Percentiles rank a stretch among this genome's conserved stretches.
phyloP scores from a whole-genome alignment of 1,140 invertebrate genomes.

The Caerostris extrusa region DNA sequence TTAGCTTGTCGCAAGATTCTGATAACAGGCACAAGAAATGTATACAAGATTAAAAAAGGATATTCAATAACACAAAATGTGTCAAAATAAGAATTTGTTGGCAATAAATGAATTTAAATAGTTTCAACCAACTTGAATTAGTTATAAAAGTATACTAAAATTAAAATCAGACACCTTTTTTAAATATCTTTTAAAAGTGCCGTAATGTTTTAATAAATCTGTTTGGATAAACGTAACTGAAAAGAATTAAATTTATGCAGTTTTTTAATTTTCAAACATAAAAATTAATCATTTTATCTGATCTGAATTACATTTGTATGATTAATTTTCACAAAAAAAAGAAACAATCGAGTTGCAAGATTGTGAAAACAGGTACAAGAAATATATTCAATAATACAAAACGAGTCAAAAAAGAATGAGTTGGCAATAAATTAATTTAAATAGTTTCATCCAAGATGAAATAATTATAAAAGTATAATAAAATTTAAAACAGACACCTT shows the following conservation, averaged over 20 bases:
- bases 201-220: too few species aligned
- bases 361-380: background rate
- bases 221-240: too few species aligned
- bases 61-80: background rate
- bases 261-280: too few species aligned
- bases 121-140: background rate
- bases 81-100: background rate
- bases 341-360: background rate
- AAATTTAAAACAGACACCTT: too few species aligned
- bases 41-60: too few species aligned
- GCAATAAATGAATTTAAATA: background rate
- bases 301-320: too few species aligned
- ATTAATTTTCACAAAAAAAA: slow-evolving; percentile 23
- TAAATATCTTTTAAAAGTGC: too few species aligned
- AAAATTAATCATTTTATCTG: too few species aligned
- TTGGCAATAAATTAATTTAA: background rate
- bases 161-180: too few species aligned
- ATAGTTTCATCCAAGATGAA: background rate
- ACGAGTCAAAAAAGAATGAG: background rate
- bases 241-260: too few species aligned
- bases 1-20: background rate
- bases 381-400: background rate
- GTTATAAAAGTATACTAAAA: too few species aligned
- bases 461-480: too few species aligned
- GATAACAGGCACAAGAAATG: background rate